A percentile compares a stretch with the other conserved stretches of the same genome.
These are phyloP conservation scores for Hydrozoanthus gracilis DNA, from an alignment of 92 coral and sea anemone genomes.

Conservation along the genomic window DNA sequence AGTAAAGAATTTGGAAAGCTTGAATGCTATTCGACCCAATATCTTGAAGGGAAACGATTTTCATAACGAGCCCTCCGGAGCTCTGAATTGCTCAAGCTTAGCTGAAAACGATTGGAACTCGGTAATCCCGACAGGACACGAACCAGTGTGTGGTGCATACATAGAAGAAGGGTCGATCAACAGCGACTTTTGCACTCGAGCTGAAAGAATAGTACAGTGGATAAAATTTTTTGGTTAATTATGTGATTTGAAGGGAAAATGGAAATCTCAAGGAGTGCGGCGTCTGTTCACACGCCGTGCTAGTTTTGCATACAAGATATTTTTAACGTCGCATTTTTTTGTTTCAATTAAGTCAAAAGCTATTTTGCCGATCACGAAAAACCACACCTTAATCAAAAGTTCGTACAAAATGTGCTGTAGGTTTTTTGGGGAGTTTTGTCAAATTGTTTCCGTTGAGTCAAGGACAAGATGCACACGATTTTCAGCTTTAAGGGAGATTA, in stretches of 20 bases:
- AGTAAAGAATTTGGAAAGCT: constrained; percentile 22
- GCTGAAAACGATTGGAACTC: background rate
- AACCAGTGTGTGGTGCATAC: background rate
- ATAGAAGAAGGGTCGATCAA: background rate
- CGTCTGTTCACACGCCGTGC: background rate
- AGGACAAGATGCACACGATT: no score
- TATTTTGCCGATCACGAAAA: no score
- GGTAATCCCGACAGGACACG: background rate
- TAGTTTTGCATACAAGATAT: background rate
- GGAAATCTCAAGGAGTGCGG: background rate
- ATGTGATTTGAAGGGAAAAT: background rate
- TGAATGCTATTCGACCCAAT: background rate
- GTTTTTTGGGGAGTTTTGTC: no score
- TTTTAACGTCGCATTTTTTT: no score
- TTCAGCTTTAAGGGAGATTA: no score
- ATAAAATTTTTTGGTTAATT: constrained; percentile 31
- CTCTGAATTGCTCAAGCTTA: background rate
- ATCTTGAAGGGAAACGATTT: background rate
- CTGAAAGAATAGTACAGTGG: constrained; percentile 39
- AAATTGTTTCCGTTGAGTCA: no score
- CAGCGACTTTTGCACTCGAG: constrained; percentile 16
- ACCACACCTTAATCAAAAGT: no score
- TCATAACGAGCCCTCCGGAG: background rate
- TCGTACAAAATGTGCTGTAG: no score
- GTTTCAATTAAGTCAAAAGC: no score